phyloP scores from a whole-genome alignment of 1,140 invertebrate genomes.

The Nilaparvata lugens region DNA sequence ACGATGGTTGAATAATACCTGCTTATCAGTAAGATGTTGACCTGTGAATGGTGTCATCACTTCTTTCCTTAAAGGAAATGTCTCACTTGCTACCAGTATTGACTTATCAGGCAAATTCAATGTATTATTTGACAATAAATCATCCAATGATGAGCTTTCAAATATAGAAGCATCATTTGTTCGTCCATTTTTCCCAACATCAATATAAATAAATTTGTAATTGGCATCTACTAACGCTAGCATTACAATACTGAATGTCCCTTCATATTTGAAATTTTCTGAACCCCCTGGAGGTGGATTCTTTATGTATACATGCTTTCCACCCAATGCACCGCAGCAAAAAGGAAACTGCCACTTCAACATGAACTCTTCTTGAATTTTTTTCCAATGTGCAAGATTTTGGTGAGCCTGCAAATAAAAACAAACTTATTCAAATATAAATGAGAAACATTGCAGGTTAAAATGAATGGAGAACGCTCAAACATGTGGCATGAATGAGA shows the following conservation, averaged over 20 bases:
- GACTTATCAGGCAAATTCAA: conserved; percentile 27
- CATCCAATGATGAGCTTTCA: conserved; percentile 14
- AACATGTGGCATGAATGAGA: too few relatives aligned
- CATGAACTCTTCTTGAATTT: conserved; percentile 26
- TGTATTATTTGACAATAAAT: conserved; percentile 13
- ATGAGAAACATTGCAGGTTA: too few relatives aligned
- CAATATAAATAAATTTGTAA: conserved; percentile 34
- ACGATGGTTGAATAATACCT: not conserved
- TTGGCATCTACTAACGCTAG: conserved; percentile 31
- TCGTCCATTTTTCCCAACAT: conserved; percentile 33
- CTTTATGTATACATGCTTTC: conserved; percentile 35
- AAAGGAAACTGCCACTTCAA: conserved; percentile 31
- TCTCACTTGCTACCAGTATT: conserved; percentile 40
- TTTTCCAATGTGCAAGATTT: conserved; percentile 23
- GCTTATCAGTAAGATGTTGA: conserved; percentile 12
- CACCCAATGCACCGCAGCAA: conserved; percentile 36
- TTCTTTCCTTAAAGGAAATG: conserved; percentile 36
- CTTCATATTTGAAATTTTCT: conserved; percentile 35
- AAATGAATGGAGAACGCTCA: too few relatives aligned
- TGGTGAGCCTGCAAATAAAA: conserved; percentile 10
- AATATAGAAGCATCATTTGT: conserved; percentile 29
- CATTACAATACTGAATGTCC: conserved; percentile 33
- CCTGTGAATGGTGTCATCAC: conserved; percentile 38
- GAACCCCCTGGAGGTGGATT: conserved; percentile 28
- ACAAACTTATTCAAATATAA: too few relatives aligned